Base-by-base conservation (phyloP, 1,140 invertebrate species). In the Solen grandis region DNA sequence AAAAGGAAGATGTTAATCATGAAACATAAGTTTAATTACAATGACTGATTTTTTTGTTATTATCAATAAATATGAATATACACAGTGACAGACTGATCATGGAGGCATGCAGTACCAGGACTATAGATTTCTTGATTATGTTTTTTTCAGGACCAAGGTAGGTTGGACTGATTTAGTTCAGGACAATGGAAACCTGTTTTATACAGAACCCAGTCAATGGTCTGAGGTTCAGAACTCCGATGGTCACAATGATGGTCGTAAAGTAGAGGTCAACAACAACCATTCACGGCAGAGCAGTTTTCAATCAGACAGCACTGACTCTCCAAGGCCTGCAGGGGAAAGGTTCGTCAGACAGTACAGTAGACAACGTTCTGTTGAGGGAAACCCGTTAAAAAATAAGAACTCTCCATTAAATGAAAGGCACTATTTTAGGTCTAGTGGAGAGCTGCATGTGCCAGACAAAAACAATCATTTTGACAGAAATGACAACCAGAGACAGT, bases 161-260 rank as follows among this genome's bases (percentile, higher is more conserved):
- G 31, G 65, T 35, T 80, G 77, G 77, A 63, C 68, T 19, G 29
- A 63, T 62, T 36, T 80, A 25, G 68, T 80, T 8, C 77, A 80
- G 41, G 68, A 72, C 31, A 29, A 70, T 72, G 68, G 54, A 38
- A 80, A 80, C 41, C 22, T 80, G 31, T 80, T 80, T 46, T 80
- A 80, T 35, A 63, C 27, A 22, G 77, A 80, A 38, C 41, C 38
- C 33, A 14, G 19, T 3, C 38, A 41, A 10, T 41, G n/a, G 5
- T 2, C 22, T n/a, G 13, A 41, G 14, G 13, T 55, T 31, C 1
- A 29, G 27, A n/a, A n/a, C n/a, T n/a, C n/a, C n/a, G n/a, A n/a
- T n/a, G 60, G 59, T 35, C 31, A 31, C 22, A 22, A 19, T 33
- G 31, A 36, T 31, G 50, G 50, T 19, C 29, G 52, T 68, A 25